Conservation (phyloP, 2,113 vertebrate species). For the Hypomesus transpacificus region DNA sequence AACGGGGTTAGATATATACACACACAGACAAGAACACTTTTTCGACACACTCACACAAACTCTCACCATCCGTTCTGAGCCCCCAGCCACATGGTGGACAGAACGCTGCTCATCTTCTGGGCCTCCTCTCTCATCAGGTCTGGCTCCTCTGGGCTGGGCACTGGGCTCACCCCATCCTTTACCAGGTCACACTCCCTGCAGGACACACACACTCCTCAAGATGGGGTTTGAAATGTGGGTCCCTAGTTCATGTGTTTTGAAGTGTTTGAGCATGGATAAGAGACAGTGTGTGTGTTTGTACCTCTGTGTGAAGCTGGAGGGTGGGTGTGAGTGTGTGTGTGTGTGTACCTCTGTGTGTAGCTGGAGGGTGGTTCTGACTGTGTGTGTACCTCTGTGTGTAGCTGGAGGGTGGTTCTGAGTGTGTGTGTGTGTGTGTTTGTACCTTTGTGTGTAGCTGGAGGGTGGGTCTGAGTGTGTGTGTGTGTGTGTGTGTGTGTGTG, state of each 20-base stretch:
- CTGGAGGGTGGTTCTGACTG: no score
- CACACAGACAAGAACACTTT: constrained; percentile 69
- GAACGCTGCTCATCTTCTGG: constrained; percentile 96
- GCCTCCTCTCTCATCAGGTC: constrained; percentile 94
- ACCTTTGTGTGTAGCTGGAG: constrained; percentile 66
- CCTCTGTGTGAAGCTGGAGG: constrained; percentile 35
- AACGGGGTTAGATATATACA: constrained; percentile 39
- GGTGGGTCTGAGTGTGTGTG: constrained; percentile 68
- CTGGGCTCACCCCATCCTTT: constrained; percentile 80
- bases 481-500: constrained; percentile 57
- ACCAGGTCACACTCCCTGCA: constrained; percentile 81
- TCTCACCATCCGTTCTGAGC: constrained; percentile 92
- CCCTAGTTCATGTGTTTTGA: neutral
- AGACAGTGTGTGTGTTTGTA: neutral
- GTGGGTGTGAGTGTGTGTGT: no score
- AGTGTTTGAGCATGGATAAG: neutral
- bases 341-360: no score
- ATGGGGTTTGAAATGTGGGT: neutral
- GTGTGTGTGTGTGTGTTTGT: neutral
- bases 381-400: no score
- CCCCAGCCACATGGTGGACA: constrained; percentile 97
- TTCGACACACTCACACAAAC: neutral
- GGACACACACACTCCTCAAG: neutral
- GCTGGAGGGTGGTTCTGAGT: neutral
- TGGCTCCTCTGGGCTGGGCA: constrained; percentile 81